Percentiles rank a stretch among this genome's conserved stretches.
These are phyloP conservation scores for Macrostomum lignano DNA, from an alignment of 1,140 invertebrate genomes.

Conservation along the genomic window DNA sequence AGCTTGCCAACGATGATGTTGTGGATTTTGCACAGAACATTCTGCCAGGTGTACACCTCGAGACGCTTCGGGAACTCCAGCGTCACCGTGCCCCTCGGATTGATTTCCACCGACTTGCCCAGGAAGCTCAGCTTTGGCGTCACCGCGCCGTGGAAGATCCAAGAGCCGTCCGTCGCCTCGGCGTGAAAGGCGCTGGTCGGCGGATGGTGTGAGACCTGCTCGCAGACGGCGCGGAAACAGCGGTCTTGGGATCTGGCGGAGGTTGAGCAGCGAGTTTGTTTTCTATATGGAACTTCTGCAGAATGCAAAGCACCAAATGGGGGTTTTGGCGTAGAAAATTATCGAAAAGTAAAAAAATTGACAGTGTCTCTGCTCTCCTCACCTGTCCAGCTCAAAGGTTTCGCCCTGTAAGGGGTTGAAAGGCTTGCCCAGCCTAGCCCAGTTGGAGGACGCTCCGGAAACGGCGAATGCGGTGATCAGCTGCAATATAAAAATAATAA, in stretches of 20 bases:
- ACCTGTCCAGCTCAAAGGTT: slow-evolving; percentile 89
- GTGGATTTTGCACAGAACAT: slow-evolving; percentile 76
- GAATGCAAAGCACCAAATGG: too few relatives aligned
- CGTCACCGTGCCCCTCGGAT: slow-evolving; percentile 64
- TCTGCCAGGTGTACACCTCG: slow-evolving; percentile 82
- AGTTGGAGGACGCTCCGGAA: slow-evolving; percentile 69
- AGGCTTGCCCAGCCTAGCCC: slow-evolving; percentile 29
- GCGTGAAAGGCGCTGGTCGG: slow-evolving; percentile 63
- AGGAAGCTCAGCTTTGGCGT: slow-evolving; percentile 79
- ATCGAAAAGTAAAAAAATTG: too few relatives aligned
- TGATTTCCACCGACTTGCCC: slow-evolving; percentile 75
- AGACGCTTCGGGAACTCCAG: slow-evolving; percentile 56
- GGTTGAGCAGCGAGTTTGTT: too few relatives aligned
- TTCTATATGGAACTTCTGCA: too few relatives aligned
- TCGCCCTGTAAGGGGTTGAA: slow-evolving; percentile 46
- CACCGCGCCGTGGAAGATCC: slow-evolving; percentile 58
- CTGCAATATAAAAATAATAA: too few relatives aligned
- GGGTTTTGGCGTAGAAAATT: too few relatives aligned
- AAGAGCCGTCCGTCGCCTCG: slow-evolving; percentile 26
- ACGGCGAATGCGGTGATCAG: slow-evolving; percentile 79
- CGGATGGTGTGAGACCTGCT: slow-evolving; percentile 72
- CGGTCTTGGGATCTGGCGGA: too few relatives aligned
- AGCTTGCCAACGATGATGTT: slow-evolving; percentile 83
- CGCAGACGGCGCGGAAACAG: too few relatives aligned
- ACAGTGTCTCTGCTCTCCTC: too few relatives aligned